A percentile compares a stretch with the other conserved stretches of the same genome.
These are phyloP conservation scores for Corythaeola cristata DNA, from an alignment of 2,113 vertebrate species.

Conservation along the genomic window DNA sequence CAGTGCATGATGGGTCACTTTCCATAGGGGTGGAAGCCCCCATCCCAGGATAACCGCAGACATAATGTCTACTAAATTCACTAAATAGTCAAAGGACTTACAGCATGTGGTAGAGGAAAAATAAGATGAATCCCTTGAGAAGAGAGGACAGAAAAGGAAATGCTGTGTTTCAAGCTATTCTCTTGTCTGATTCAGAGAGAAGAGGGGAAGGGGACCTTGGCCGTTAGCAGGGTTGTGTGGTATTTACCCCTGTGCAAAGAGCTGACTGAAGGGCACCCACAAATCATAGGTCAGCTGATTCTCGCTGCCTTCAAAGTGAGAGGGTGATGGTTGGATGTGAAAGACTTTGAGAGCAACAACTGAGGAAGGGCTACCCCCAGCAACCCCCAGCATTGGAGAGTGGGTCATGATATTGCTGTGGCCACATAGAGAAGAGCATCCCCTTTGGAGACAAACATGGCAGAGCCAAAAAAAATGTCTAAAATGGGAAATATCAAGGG, in stretches of 20 bases:
- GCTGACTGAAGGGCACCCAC: neutral
- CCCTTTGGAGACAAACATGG: neutral
- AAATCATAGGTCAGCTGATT: neutral
- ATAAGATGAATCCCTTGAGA: neutral
- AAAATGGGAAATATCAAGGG: neutral
- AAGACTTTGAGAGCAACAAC: neutral
- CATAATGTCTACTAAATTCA: neutral
- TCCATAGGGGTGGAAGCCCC: neutral
- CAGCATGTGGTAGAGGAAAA: neutral
- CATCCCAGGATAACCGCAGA: neutral
- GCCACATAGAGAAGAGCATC: neutral
- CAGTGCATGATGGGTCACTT: neutral
- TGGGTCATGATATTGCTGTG: neutral
- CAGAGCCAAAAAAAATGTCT: neutral
- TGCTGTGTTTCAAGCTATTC: neutral
- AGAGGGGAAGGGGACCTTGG: neutral
- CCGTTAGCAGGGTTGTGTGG: neutral
- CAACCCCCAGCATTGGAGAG: neutral
- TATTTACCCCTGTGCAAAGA: neutral
- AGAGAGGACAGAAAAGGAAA: neutral
- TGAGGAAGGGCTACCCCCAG: rapidly evolving
- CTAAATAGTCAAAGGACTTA: neutral
- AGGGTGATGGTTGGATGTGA: neutral
- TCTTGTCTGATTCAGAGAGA: neutral
- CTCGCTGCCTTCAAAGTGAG: neutral